Evolutionary conservation across 2,113 vertebrate species (phyloP), one percentile per base, ranked within the genome.

Genomic region (Cynocephalus volans): DNA sequence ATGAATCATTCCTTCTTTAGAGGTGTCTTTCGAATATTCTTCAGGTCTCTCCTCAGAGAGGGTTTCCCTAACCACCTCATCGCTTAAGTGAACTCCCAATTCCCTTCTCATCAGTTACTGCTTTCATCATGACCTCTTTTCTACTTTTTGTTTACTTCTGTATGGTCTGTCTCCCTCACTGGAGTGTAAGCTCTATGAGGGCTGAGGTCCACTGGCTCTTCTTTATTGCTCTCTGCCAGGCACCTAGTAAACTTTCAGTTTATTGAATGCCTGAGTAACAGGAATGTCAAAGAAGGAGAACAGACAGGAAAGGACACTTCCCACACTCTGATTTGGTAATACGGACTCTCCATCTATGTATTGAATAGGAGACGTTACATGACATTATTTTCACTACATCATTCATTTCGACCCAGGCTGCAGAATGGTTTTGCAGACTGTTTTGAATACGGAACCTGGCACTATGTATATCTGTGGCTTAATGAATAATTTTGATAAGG

Each of bases 341-440:
- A 86, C 0, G 31, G 24, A 90, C 60, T 14, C 60, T 18, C 26
- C 18, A 76, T 18, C 23, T 28, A 60, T 9, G 76, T 81, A 14
- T 1, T 87, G 75, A 86, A 36, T 36, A 75, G 26, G 50, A 24
- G 36, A 48, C n/a, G 52, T 64, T 79, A 85, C 8, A 76, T 58
- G 18, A 8, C 15, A 82, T n/a, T 64, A 88, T 72, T 93, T 89
- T 97, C 19, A 75, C 58, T 92, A 8, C 5, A 92, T 69, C 33
- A 95, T 33, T 60, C 83, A 97, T 36, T 83, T 90, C 36, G 36
- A 33, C 56, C 23, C 12, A 96, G 15, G 84, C 45, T 70, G 11
- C 36, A 84, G 54, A 65, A 50, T 23, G 75, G 72, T 73, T 79
- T 64, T 90, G 19, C 36, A 86, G 67, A 92, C 31, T 76, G 1